Base-by-base conservation (phyloP, 2,888 invertebrate species). In the Pomacea canaliculata region DNA sequence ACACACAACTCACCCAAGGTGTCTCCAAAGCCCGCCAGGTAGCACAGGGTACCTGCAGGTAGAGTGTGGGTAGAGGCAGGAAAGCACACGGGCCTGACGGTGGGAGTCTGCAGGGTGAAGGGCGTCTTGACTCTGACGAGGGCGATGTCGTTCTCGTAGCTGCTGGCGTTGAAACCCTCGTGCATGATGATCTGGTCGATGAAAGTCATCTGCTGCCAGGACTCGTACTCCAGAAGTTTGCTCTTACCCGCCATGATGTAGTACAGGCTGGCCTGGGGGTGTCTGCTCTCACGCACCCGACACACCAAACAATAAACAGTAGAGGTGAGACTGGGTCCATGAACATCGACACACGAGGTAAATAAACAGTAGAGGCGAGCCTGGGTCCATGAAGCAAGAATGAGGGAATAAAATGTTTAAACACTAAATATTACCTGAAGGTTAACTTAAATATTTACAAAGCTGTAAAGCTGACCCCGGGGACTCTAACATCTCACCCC, bases 11-110 rank as follows among this genome's bases (percentile, higher is more conserved):
- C 27, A 63, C 63, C 63, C 27, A 63, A 19, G n/a, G 63, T 63
- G 63, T 63, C 63, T 16, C 63, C 63, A 63, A 63, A 63, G 63
- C 63, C 63, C 10, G 63, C 63, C 63, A 63, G 12, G 27, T 23
- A 27, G 7, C 63, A 63, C 63, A 10, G 1, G 63, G 63, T 23
- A 19, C 63, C 63, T 12, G 19, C 63, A 63, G 63, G 63, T 12
- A 63, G 16, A 19, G n/a, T 63, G 27, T 63, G 63, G 2, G 16
- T 63, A 7, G 63, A 18, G 10, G 10, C 10, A 18, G 63, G 63
- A 7, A 63, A 63, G 63, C 63, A 63, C n/a, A 63, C 63, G 10
- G 63, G 63, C 19, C 27, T n/a, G 27, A 63, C 63, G 2, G 23
- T 19, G 16, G n/a, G 23, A 13, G 51, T 56, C 51, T 56, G 51